Percentiles rank a stretch among this genome's conserved stretches.
Evolutionary conservation across 2,888 invertebrate genomes (phyloP).

Genomic region (Protula sp.): DNA sequence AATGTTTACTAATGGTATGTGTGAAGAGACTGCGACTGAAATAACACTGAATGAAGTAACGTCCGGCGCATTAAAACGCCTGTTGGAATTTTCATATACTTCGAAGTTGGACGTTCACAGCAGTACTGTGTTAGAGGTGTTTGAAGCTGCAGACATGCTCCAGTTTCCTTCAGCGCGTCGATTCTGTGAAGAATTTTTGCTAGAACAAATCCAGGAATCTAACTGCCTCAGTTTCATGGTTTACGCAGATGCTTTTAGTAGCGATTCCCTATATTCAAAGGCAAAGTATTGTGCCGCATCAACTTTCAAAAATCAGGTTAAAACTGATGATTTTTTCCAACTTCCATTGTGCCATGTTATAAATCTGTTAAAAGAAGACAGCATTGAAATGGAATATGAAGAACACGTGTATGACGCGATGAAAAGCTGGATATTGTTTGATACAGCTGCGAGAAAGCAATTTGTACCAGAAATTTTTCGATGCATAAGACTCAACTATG

Average conservation of each 20-base stretch:
- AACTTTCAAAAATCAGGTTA: constrained; percentile 28
- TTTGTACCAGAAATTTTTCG: constrained; percentile 19
- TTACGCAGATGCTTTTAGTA: constrained; percentile 25
- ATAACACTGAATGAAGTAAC: constrained; percentile 47
- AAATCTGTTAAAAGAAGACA: constrained; percentile 42
- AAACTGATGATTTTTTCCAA: constrained; percentile 43
- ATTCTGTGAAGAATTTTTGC: constrained; percentile 42
- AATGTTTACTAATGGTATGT: constrained; percentile 51
- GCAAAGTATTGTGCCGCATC: constrained; percentile 14
- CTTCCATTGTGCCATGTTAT: constrained; percentile 37
- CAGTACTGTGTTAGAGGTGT: constrained; percentile 49
- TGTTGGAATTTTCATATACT: constrained; percentile 51
- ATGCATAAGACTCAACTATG: constrained; percentile 24
- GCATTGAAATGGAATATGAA: constrained; percentile 47
- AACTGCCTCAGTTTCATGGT: constrained; percentile 26
- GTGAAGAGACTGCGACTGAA: constrained; percentile 42
- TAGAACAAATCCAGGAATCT: constrained; percentile 33
- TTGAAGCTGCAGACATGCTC: constrained; percentile 49
- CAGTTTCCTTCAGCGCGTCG: constrained; percentile 48
- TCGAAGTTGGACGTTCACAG: constrained; percentile 45
- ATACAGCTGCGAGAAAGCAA: constrained; percentile 26
- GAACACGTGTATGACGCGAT: constrained; percentile 48
- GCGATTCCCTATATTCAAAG: constrained; percentile 18
- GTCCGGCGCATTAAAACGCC: constrained; percentile 46
- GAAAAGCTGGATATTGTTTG: constrained; percentile 45